Conservation (phyloP, 2,888 invertebrate species). For the Clivina fossor region DNA sequence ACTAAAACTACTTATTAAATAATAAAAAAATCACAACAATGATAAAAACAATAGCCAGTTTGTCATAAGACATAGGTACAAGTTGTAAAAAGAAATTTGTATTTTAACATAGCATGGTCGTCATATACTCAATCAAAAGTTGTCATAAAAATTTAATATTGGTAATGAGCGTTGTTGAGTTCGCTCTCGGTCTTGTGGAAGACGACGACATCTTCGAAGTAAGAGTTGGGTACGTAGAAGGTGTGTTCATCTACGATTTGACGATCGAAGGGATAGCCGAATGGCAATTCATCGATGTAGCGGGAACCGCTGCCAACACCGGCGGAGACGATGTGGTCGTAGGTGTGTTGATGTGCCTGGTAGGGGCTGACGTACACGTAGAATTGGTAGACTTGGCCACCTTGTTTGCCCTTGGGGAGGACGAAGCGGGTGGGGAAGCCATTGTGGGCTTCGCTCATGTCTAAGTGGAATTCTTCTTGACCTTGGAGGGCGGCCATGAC, state of each 20-base stretch:
- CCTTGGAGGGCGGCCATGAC: slow-evolving; percentile 60
- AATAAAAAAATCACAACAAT: too few relatives aligned
- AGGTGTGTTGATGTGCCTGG: slow-evolving; percentile 9
- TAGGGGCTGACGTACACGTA: slow-evolving; percentile 55
- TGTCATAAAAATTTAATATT: slow-evolving; percentile 4
- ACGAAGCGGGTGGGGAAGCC: slow-evolving; percentile 72
- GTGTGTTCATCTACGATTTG: slow-evolving; percentile 57
- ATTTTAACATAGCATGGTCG: slow-evolving; percentile 5
- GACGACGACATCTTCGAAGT: slow-evolving; percentile 64
- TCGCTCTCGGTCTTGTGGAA: slow-evolving; percentile 58
- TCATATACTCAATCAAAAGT: neutral
- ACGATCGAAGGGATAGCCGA: slow-evolving; percentile 76
- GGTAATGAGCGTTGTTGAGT: slow-evolving; percentile 17
- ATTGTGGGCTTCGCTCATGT: slow-evolving; percentile 61
- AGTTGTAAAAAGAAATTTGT: too few relatives aligned
- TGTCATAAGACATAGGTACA: too few relatives aligned
- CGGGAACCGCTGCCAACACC: slow-evolving; percentile 59
- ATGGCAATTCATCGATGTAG: slow-evolving; percentile 62
- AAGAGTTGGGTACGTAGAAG: slow-evolving; percentile 69
- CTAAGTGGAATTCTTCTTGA: slow-evolving; percentile 56
- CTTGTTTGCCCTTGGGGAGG: slow-evolving; percentile 67
- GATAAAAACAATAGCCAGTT: too few relatives aligned
- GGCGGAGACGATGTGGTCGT: slow-evolving; percentile 53
- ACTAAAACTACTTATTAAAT: too few relatives aligned
- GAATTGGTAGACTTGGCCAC: slow-evolving; percentile 62